These are phyloP conservation scores for Euphydryas editha DNA, from an alignment of 2,888 invertebrate species.

Conservation along the genomic window DNA sequence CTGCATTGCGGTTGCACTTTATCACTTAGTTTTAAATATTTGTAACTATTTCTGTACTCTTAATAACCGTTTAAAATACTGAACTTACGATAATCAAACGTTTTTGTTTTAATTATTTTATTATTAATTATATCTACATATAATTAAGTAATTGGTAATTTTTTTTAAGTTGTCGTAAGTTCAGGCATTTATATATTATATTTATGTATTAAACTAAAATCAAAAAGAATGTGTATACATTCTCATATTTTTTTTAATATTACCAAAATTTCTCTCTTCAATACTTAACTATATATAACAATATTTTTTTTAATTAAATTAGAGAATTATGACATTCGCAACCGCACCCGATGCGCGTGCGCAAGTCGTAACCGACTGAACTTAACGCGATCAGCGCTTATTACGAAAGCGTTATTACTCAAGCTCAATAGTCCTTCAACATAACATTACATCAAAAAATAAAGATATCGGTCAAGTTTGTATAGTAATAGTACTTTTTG, in stretches of 20 bases:
- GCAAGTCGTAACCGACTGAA: conserved; percentile 18
- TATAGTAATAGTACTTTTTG: conserved; percentile 16
- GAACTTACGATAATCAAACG: too few species aligned
- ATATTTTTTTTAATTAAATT: neutral
- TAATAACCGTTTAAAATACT: too few species aligned
- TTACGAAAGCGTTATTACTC: conserved; percentile 21
- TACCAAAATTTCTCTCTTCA: neutral
- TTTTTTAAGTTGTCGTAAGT: too few species aligned
- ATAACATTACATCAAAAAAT: conserved; percentile 31
- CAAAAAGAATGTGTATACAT: too few species aligned
- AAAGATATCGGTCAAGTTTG: conserved; percentile 36
- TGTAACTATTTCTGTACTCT: neutral
- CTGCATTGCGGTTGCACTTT: conserved; percentile 1
- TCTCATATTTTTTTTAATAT: too few species aligned
- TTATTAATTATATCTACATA: too few species aligned
- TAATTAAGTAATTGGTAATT: too few species aligned
- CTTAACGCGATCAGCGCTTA: conserved; percentile 8
- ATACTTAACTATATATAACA: neutral
- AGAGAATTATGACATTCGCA: neutral
- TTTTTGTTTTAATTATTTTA: too few species aligned
- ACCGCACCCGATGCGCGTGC: conserved; percentile 1
- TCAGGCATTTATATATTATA: too few species aligned
- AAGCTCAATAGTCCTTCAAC: conserved; percentile 17
- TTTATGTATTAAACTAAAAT: too few species aligned
- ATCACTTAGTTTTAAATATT: conserved; percentile 1